Evolutionary conservation across 2,113 vertebrate genomes (phyloP), one percentile per base, ranked within the genome.

Genomic region (Cheirogaleus medius): DNA sequence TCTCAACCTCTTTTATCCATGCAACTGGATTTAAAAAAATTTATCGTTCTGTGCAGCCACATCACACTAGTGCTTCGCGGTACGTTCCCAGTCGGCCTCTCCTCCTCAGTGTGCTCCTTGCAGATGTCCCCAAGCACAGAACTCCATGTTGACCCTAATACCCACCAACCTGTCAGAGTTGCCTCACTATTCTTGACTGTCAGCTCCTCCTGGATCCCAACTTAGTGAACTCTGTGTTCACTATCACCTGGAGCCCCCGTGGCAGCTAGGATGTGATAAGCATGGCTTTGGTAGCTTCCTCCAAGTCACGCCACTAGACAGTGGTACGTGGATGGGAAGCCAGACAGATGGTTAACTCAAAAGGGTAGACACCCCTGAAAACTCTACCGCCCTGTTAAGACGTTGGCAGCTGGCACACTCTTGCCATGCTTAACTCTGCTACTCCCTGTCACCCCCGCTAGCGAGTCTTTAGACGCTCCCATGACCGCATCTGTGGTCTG

Each of bases 91-190:
- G 54, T 8, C 74, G 49, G 42, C 17, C 49, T 20, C 3, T 34
- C 63, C 54, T 66, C 56, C 81, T 56, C 8, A 18, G 18, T 14
- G 63, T 44, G 25, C n/a, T 60, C n/a, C 54, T 8, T 42, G 81
- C 8, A 4, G 29, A 54, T 20, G 44, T 60, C 25, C 21, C 23
- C 15, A 71, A 21, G n/a, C 27, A 11, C 44, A 34, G 32, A 7
- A 10, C 13, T 17, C 27, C n/a, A 7, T 15, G 52, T 20, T 47
- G 13, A 27, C 32, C 3, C 12, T 0, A 1, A 9, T 4, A 1
- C 42, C 34, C 8, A 4, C 44, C 54, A 49, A 4, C 47, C 39
- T 80, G 10, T 7, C 3, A 49, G 47, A 8, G 32, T 9, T 39
- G 63, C 52, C 42, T 64, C 15, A 17, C 39, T 17, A 32, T 76